Evolutionary conservation across 2,113 vertebrate genomes (phyloP), one percentile per base, ranked within the genome.

Genomic region (Reinhardtius hippoglossoides): DNA sequence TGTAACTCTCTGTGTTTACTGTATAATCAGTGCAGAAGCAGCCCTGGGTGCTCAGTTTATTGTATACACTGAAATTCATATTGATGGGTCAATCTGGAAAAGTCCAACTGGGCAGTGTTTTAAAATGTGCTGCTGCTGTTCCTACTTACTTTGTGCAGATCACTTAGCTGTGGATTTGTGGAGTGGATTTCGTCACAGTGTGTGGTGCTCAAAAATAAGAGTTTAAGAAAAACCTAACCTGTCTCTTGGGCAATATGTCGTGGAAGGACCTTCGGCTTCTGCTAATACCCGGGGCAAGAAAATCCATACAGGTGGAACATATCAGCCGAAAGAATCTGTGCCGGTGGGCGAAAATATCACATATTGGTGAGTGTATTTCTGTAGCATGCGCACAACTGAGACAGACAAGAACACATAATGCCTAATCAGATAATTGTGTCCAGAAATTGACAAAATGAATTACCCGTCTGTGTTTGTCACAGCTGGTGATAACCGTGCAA

Each of bases 201-300:
- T 67, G 12, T 3, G 40, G 10, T 42, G 9, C 46, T 50, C 46
- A 5, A 18, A 71, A 81, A 78, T 70, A 80, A 75, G 62, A 78
- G 80, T 79, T 87, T 78, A 87, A 62, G 61, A 71, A 86, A 88
- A 91, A 81, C 83, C 81, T 70, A 86, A 81, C 83, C 70, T 67
- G 56, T 67, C 64, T 73, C 84, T 65, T 57, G 61, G 60, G 69
- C 73, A 76, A 82, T 87, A 71, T 70, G 80, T 35, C 70, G 62
- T 56, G 46, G 46, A 83, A 24, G 10, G 42, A 65, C 65, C 75
- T 54, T 73, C 74, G 70, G 77, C 64, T 70, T 72, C 46, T 52
- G 60, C 69, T 86, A 86, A 92, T 90, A 85, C 82, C 70, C 64
- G 59, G 55, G 40, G 73, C 55, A 84, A 76, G 74, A 90, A 80